Base-by-base conservation (phyloP, 2,113 vertebrate species). In the Paraplagusia blochii region DNA sequence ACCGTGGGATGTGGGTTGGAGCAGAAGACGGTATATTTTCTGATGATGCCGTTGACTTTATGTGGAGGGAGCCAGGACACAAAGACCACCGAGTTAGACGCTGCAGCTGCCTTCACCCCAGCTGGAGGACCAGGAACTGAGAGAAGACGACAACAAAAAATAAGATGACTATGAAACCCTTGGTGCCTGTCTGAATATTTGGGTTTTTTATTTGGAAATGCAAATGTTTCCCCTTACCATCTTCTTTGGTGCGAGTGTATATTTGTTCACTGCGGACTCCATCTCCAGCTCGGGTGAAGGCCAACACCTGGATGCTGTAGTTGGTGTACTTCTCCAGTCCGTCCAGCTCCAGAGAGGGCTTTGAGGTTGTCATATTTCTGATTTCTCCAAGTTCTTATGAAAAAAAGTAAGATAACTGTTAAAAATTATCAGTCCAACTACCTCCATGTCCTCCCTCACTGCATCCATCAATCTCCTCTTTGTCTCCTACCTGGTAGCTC, bases 301-400 rank as follows among this genome's bases (percentile, higher is more conserved):
- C 91, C 88, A 98, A 59, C 76, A 99, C 95, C 78, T 98, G 96
- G 83, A 98, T 95, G 83, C 96, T 99, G 85, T 98, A 98, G 88
- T 99, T 99, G 81, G 97, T 99, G 66, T 95, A 98, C 72, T 99
- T 99, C 80, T 99, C 96, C 66, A 99, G 80, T 7, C 94, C 94
- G 1, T 97, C 95, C 84, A 99, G 86, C 82, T 99, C 96, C 71
- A 98, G 89, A 2, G 93, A 94, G 2, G 94, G 92, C 57, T 97
- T 94, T 0, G 92, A 92, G 9, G 95, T 97, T 1, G 95, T 99
- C 54, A 98, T 92, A 1, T 99, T 99, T 80, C 91, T 92, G 82
- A 98, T 98, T 69, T 98, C 96, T 10, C 97, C 97, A 14, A 98
- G 91, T 72, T 99, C 97, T 99, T 73, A 58, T n/a, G 14, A 38